These are phyloP conservation scores for Agriopis leucophaearia DNA, from an alignment of 2,888 invertebrate species.

Conservation along the genomic window DNA sequence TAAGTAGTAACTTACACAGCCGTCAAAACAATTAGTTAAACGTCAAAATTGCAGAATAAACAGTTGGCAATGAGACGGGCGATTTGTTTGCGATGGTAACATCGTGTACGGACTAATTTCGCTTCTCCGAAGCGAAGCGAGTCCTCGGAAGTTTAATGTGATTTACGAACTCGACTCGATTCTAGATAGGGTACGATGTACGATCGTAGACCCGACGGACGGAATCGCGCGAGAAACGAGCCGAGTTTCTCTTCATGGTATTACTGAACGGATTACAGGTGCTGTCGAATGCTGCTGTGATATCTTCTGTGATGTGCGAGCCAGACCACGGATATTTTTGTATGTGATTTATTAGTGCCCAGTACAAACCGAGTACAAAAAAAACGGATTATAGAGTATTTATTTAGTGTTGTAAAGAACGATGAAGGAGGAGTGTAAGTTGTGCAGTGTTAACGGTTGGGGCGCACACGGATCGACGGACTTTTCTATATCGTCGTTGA, in stretches of 20 bases:
- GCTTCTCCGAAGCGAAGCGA: slow-evolving; percentile 52
- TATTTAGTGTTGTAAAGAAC: slow-evolving; percentile 57
- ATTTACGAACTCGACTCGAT: slow-evolving; percentile 47
- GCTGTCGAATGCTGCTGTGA: slow-evolving; percentile 82
- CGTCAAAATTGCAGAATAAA: slow-evolving; percentile 52
- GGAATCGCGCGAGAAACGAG: slow-evolving; percentile 41
- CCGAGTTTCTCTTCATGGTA: slow-evolving; percentile 45
- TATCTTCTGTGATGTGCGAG: slow-evolving; percentile 83
- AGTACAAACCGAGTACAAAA: slow-evolving; percentile 87
- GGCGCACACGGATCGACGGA: slow-evolving; percentile 74
- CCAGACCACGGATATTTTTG: slow-evolving; percentile 83
- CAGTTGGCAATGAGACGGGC: slow-evolving; percentile 53
- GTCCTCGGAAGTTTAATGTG: slow-evolving; percentile 41
- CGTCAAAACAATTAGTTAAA: slow-evolving; percentile 50
- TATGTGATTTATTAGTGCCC: slow-evolving; percentile 86
- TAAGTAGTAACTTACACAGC: slow-evolving; percentile 40
- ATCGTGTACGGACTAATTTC: slow-evolving; percentile 53
- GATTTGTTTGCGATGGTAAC: slow-evolving; percentile 64
- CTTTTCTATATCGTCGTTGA: slow-evolving; percentile 82
- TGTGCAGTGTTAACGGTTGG: slow-evolving; percentile 82
- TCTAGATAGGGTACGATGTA: slow-evolving; percentile 40
- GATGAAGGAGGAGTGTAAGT: slow-evolving; percentile 85
- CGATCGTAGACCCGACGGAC: slow-evolving; percentile 32
- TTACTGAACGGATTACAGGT: slow-evolving; percentile 63
- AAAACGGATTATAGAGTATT: slow-evolving; percentile 78